Base-by-base conservation (phyloP, 2,888 invertebrate genomes). In the Tribolium freemani region DNA sequence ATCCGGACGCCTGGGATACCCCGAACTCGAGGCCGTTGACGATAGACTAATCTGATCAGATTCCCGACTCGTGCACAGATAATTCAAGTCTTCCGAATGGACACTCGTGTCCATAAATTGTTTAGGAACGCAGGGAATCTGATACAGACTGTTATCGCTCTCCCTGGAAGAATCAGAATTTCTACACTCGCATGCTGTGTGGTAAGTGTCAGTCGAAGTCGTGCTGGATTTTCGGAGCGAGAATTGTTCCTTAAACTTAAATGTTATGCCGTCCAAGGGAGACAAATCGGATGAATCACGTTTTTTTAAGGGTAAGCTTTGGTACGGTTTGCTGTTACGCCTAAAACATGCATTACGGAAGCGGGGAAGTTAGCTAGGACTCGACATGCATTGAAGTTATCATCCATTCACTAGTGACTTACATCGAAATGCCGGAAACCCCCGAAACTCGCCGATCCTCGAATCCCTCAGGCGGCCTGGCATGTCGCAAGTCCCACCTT, bases 11-110 rank as follows among this genome's bases (percentile, higher is more conserved):
- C 88, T 87, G 48, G 89, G 88, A 77, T 86, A 84, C 66, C 89
- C 89, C 50, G 88, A 89, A 82, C 90, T 90, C 63, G 90, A 90
- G 11, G 90, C 88, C 2, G 88, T 88, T 8, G 90, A 90, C 46
- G 90, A 90, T 73, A 91, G 86, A 83, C 90, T 90, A 81, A 91
- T 88, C 83, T 90, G 90, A 81, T 91, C 91, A 31, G 88, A 87
- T 79, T 91, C 91, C 73, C 90, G 86, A 73, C 86, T 86, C 57
- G 87, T 86, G 78, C 87, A 88, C 77, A 88, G 76, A 76, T 83
- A 86, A 70, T 84, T 82, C 77, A 89, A 81, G 78, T 90, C 90
- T 78, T 90, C 90, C 50, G 90, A 89, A 79, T 88, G 88, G 78
- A 87, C 88, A 83, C 89, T 89, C 71, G 88, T 87, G 77, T 90